Percentiles rank a stretch among this genome's conserved stretches.
These are phyloP conservation scores for Sinella curviseta DNA, from an alignment of 1,140 invertebrate species.

Conservation along the genomic window DNA sequence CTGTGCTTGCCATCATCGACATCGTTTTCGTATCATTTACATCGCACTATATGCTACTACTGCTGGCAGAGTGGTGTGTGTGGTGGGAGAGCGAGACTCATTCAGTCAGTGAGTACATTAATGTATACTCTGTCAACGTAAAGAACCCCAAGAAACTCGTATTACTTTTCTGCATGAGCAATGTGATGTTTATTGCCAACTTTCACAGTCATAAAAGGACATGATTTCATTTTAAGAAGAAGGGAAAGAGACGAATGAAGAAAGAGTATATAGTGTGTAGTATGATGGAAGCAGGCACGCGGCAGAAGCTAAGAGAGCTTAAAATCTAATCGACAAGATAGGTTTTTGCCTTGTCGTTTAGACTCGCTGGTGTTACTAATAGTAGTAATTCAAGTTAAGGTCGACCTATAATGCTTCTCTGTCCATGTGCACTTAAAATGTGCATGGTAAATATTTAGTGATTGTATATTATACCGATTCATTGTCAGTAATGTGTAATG, in stretches of 20 bases:
- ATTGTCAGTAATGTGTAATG: neutral
- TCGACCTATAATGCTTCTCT: neutral
- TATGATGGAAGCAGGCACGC: too few relatives aligned
- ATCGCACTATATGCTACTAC: too few relatives aligned
- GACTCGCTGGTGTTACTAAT: neutral
- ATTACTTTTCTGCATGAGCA: neutral
- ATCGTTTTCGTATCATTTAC: too few relatives aligned
- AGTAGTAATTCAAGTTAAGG: neutral
- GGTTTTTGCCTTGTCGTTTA: too few relatives aligned
- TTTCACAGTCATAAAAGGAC: conserved; percentile 17
- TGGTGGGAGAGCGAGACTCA: too few relatives aligned
- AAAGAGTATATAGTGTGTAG: too few relatives aligned
- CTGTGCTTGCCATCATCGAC: neutral
- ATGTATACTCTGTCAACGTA: too few relatives aligned
- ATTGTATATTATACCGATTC: neutral
- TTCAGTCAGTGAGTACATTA: too few relatives aligned
- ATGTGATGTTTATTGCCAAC: conserved; percentile 17
- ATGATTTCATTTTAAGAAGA: conserved; percentile 4
- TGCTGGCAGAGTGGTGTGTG: too few relatives aligned
- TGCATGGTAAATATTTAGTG: neutral
- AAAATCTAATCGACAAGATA: too few relatives aligned
- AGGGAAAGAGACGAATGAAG: neutral
- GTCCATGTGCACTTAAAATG: neutral
- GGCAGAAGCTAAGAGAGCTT: too few relatives aligned
- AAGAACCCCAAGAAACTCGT: neutral